Conservation (phyloP, 1,140 invertebrate species). For the Branchinecta lynchi region DNA sequence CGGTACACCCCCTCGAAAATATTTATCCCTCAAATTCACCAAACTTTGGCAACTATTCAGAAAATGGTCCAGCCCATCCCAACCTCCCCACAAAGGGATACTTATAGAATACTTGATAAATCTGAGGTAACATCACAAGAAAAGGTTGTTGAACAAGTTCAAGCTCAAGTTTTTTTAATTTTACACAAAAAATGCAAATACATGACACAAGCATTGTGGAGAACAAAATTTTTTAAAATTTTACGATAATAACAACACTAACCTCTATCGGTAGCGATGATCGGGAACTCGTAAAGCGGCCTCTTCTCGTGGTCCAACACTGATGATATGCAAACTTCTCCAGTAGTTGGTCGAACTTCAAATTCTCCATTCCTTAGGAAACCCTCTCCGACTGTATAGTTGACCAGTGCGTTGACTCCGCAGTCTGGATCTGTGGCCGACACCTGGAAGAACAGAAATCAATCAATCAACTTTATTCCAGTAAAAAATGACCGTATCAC, state of each 20-base stretch:
- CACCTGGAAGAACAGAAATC: conserved; percentile 44
- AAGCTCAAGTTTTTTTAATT: conserved; percentile 12
- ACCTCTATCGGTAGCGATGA: conserved; percentile 89
- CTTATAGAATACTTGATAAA: no score
- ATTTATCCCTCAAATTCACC: no score
- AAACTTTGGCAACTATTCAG: no score
- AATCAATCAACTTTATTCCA: no score
- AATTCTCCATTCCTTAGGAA: conserved; percentile 51
- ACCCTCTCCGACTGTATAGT: conserved; percentile 69
- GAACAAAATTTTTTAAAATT: no score
- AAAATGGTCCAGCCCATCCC: no score
- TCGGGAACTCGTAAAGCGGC: conserved; percentile 72
- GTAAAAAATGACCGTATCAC: no score
- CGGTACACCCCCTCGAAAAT: no score
- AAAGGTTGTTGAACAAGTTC: no score
- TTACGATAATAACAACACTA: conserved; percentile 29
- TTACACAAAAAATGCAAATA: background rate
- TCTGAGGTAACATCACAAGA: no score
- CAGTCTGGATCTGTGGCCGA: conserved; percentile 85
- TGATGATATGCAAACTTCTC: conserved; percentile 70
- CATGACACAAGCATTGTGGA: conserved; percentile 10
- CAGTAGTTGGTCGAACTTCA: conserved; percentile 57
- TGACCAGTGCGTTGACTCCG: conserved; percentile 82
- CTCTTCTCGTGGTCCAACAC: conserved; percentile 72
- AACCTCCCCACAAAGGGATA: no score